Evolutionary conservation across 2,797 vertebrate genomes (phyloP).

Genomic region (Malacoraja senta): DNA sequence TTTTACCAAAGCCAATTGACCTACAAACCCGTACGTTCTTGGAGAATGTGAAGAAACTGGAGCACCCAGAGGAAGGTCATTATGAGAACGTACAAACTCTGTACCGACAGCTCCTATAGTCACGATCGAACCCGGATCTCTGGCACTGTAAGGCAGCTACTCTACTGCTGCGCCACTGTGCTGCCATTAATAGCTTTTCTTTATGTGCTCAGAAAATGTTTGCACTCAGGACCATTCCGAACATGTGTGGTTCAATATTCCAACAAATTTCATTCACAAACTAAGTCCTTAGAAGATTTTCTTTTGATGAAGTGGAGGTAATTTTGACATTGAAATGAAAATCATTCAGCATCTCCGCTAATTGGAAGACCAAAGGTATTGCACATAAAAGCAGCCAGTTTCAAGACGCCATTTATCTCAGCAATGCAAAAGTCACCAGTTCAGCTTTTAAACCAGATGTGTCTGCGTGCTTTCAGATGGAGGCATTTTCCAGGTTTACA

Average conservation of each 20-base stretch:
- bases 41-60: too few relatives aligned
- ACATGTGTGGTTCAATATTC: neutral
- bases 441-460: neutral
- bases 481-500: neutral
- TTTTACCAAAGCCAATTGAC: too few relatives aligned
- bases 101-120: too few relatives aligned
- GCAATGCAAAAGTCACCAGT: neutral
- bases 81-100: too few relatives aligned
- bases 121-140: too few relatives aligned
- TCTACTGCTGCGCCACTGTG: too few relatives aligned
- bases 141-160: too few relatives aligned
- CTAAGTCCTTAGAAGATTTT: neutral
- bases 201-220: neutral
- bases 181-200: too few relatives aligned
- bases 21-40: too few relatives aligned
- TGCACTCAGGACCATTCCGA: neutral
- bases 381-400: neutral
- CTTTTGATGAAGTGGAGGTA: neutral
- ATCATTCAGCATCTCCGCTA: neutral
- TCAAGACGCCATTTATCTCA: neutral
- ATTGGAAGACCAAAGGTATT: neutral
- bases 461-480: neutral
- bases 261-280: neutral
- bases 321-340: neutral
- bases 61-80: too few relatives aligned